Base-by-base conservation (phyloP, 2,797 vertebrate genomes). In the Hippoglossus hippoglossus region DNA sequence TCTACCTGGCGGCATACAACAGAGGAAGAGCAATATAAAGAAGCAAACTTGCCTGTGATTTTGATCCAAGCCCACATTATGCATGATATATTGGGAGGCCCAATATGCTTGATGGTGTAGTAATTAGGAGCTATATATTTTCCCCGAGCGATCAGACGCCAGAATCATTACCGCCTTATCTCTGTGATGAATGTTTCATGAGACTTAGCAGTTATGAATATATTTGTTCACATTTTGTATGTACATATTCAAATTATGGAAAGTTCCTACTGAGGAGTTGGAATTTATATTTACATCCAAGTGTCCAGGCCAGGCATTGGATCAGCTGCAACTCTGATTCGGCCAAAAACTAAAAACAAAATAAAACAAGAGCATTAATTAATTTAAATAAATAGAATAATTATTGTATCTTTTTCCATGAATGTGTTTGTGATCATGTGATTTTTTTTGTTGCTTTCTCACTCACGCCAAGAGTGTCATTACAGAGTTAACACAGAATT, bases 101-200 rank as follows among this genome's bases (percentile, higher is more conserved):
- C 85, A 86, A 84, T 86, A 76, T 76, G 75, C 85, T 77, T 80
- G 82, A 90, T 90, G 75, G 85, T 67, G 74, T 61, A 39, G 87
- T 89, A 87, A 93, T 90, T 91, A 89, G 73, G 65, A 81, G 68
- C 73, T 81, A 88, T 90, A 87, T 82, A 91, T 91, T 90, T 88
- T 84, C 80, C 80, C 79, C 2, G 22, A 57, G 82, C 71, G 63
- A 65, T 70, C 60, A 68, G 77, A 85, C 25, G 73, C 76, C 67
- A 56, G 72, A 75, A 75, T 88, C 89, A 92, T 91, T 91, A 89
- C 63, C 1, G 16, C 71, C 67, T 31, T 67, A 84, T 89, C 58
- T 46, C 64, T 36, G 65, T 77, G 83, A 90, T 93, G 77, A 90
- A 93, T 92, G 77, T 89, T 90, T 89, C 87, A 90, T 88, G 82